phyloP scores from a whole-genome alignment of 2,113 vertebrate species.

The rabbit (Oryctolagus cuniculus) region mOryCun1.1 NC_091453.1:19324501-19325000 shows the following conservation, averaged over 20 bases:
- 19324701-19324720: conserved; percentile 51
- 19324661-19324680: not conserved
- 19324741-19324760: conserved; percentile 59
- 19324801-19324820: conserved; percentile 70
- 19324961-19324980: not conserved
- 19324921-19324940: not conserved
- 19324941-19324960: conserved; percentile 23
- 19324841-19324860: conserved; percentile 58
- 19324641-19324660: conserved; percentile 43
- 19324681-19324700: conserved; percentile 53
- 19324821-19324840: conserved; percentile 59
- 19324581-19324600: conserved; percentile 24
- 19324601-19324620: not conserved
- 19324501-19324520: not conserved
- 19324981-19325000: not conserved
- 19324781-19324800: conserved; percentile 70
- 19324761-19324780: conserved; percentile 67
- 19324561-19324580: not conserved
- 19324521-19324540: not conserved
- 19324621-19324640: conserved; percentile 25
- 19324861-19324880: conserved; percentile 40
- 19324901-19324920: conserved; percentile 1
- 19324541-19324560: not conserved
- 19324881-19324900: not conserved
- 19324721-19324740: conserved; percentile 37